These are phyloP conservation scores for Erebia palarica DNA, from an alignment of 2,888 invertebrate genomes.

Conservation along the genomic window DNA sequence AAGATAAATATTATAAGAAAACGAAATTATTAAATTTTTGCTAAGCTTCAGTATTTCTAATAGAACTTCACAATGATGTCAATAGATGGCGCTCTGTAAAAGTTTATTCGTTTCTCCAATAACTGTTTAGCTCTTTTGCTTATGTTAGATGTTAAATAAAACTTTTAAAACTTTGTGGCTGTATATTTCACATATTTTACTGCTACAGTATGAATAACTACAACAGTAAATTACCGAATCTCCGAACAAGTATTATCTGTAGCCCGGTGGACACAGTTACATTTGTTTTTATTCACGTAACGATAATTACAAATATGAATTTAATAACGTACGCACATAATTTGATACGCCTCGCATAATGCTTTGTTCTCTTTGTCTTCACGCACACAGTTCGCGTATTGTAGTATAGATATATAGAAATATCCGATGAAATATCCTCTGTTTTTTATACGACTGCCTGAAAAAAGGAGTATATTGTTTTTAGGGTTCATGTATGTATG, in stretches of 20 bases:
- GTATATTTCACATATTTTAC: background rate
- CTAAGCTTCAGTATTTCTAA: too few relatives aligned
- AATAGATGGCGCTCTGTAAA: too few relatives aligned
- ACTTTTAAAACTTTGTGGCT: too few relatives aligned
- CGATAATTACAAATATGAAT: conserved; percentile 34
- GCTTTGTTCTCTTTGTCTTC: conserved; percentile 37
- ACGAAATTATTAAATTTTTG: too few relatives aligned
- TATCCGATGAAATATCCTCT: background rate
- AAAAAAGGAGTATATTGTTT: too few relatives aligned
- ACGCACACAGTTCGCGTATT: conserved; percentile 26
- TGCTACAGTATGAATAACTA: background rate
- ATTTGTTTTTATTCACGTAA: conserved; percentile 34
- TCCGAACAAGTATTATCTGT: conserved; percentile 1
- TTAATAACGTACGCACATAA: conserved; percentile 39
- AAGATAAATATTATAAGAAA: too few relatives aligned
- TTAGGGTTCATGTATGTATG: too few relatives aligned
- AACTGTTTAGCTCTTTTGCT: too few relatives aligned
- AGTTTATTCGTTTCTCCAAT: too few relatives aligned
- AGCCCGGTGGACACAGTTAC: conserved; percentile 26
- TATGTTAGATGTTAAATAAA: too few relatives aligned
- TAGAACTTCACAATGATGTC: too few relatives aligned
- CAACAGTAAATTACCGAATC: conserved; percentile 8
- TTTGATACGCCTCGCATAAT: conserved; percentile 37
- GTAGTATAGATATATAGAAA: conserved; percentile 8
- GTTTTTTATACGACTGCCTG: too few relatives aligned